A percentile compares a stretch with the other conserved stretches of the same genome.
phyloP scores from a whole-genome alignment of 2,113 vertebrate species.

The Cinclus cinclus region DNA sequence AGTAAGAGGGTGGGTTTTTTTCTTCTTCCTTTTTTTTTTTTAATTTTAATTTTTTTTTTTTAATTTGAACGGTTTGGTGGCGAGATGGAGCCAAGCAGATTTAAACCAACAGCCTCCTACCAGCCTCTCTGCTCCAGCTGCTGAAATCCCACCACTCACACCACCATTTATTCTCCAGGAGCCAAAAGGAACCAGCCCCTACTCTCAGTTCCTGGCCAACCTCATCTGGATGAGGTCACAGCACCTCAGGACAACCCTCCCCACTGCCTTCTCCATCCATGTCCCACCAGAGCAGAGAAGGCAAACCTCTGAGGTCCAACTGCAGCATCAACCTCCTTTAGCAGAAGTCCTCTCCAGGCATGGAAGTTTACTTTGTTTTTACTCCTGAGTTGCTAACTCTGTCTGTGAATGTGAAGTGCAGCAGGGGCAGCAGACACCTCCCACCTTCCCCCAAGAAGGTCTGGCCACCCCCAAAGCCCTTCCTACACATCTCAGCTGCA shows the following conservation, averaged over 20 bases:
- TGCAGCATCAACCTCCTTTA: neutral
- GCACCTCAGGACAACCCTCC: neutral
- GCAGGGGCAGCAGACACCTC: neutral
- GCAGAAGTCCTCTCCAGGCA: neutral
- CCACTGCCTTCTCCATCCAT: neutral
- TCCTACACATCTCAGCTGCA: neutral
- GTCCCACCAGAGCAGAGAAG: neutral
- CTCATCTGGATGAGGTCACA: neutral
- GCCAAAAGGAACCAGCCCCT: neutral
- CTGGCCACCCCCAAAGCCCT: neutral
- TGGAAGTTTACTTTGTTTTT: neutral
- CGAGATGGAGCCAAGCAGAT: slow-evolving; percentile 42
- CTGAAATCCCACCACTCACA: neutral
- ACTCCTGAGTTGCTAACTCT: neutral
- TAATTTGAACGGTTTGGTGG: neutral
- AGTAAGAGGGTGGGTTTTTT: slow-evolving; percentile 67
- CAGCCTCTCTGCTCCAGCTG: neutral
- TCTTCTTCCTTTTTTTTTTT: neutral
- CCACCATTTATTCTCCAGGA: neutral
- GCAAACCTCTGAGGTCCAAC: neutral
- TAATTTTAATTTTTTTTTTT: neutral
- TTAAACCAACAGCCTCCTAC: slow-evolving; percentile 29
- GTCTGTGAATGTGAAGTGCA: neutral
- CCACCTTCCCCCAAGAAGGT: neutral
- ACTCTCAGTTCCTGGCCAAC: neutral